These are phyloP conservation scores for Rhabditoides inermis DNA, from an alignment of 2,888 invertebrate genomes.

Conservation along the genomic window DNA sequence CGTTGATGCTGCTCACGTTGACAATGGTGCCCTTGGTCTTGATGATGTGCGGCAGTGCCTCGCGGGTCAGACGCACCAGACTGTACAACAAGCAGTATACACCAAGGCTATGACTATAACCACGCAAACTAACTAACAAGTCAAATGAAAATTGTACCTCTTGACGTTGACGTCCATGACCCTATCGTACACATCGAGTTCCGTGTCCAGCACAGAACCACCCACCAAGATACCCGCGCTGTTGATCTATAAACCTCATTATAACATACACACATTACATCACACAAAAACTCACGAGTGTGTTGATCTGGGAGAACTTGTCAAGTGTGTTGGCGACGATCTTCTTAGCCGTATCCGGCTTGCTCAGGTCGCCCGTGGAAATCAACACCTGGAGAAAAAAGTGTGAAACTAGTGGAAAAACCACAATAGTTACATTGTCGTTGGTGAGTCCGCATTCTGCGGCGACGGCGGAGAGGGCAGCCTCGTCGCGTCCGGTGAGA, in stretches of 20 bases:
- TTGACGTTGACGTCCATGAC: constrained; percentile 73
- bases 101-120: background rate
- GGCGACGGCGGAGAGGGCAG: constrained; percentile 34
- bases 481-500: constrained; percentile 35
- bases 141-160: constrained; percentile 17
- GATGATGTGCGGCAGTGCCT: constrained; percentile 30
- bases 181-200: constrained; percentile 67
- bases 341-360: constrained; percentile 24
- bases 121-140: background rate
- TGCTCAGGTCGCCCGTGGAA: constrained; percentile 54
- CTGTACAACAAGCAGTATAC: constrained; percentile 18
- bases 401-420: background rate
- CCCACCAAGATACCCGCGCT: constrained; percentile 45
- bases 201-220: constrained; percentile 35
- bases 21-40: constrained; percentile 68
- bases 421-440: too few relatives aligned
- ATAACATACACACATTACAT: background rate
- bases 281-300: constrained; percentile 21
- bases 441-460: constrained; percentile 46
- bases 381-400: constrained; percentile 44
- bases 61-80: constrained; percentile 30
- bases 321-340: constrained; percentile 36
- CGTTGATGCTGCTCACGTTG: constrained; percentile 81
- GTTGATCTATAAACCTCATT: constrained; percentile 31
- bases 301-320: constrained; percentile 42